Conservation (phyloP, 2,113 vertebrate genomes). For the Diglossa brunneiventris region DNA sequence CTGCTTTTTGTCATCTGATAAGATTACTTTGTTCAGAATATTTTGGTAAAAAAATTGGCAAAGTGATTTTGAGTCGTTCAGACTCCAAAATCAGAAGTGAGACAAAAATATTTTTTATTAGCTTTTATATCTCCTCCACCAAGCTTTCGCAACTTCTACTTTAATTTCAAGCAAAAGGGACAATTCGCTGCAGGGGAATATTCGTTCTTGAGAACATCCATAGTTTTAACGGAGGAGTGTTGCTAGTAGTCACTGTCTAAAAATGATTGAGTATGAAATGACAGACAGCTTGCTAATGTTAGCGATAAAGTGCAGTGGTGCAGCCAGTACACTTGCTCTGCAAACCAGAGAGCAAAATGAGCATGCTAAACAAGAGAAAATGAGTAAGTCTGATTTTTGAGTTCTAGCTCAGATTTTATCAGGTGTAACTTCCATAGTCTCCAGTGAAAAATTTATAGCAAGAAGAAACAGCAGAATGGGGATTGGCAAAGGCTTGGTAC, state of each 20-base stretch:
- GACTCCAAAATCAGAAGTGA: constrained; percentile 21
- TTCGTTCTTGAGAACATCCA: not conserved
- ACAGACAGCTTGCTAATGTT: not conserved
- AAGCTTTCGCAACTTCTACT: constrained; percentile 1
- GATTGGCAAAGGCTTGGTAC: not conserved
- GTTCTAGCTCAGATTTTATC: not conserved
- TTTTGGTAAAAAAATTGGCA: constrained; percentile 29
- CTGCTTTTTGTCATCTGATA: constrained; percentile 57
- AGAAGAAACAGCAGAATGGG: not conserved
- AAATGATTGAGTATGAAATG: not conserved
- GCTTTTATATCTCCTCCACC: not conserved
- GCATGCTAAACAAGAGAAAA: not conserved
- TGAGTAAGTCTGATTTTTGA: not conserved
- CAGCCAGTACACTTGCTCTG: not conserved
- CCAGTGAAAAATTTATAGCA: not conserved
- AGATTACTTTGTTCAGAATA: constrained; percentile 32
- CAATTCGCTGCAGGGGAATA: not conserved
- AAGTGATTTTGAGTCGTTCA: not conserved
- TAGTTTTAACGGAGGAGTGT: not conserved
- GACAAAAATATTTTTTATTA: constrained; percentile 31
- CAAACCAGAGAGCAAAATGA: not conserved
- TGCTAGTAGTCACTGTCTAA: not conserved
- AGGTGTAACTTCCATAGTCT: not conserved
- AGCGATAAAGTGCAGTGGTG: not conserved
- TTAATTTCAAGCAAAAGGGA: not conserved